Evolutionary conservation across 2,113 vertebrate genomes (phyloP).

Genomic region (Periophthalmus modestus): DNA sequence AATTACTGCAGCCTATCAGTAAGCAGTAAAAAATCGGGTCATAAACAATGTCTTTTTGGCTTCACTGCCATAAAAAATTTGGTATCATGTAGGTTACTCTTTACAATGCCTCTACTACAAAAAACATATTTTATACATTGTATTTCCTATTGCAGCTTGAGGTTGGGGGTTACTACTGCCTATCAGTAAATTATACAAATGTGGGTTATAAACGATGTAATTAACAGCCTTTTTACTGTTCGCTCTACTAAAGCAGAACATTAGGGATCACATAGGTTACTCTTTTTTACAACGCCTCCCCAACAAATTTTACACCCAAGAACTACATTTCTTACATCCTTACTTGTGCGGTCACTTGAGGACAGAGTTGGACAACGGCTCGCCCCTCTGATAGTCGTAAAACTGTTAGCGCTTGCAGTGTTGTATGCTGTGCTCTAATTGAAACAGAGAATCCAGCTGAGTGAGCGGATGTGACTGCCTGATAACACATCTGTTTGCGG

Average conservation of each 20-base stretch:
- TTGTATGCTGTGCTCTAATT: constrained; percentile 1
- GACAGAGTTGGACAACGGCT: background rate
- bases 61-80: background rate
- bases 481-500: constrained; percentile 27
- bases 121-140: no score
- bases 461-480: constrained; percentile 9
- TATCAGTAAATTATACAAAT: background rate
- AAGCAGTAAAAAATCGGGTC: background rate
- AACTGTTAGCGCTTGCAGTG: background rate
- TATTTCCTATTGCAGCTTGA: background rate
- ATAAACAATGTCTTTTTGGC: no score
- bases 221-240: no score
- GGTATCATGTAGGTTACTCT: background rate
- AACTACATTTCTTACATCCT: background rate
- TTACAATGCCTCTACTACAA: background rate
- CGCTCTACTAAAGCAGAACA: background rate
- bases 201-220: background rate
- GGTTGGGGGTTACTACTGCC: background rate
- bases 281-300: background rate
- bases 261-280: background rate
- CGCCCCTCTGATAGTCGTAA: background rate
- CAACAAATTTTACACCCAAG: background rate
- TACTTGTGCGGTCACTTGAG: background rate
- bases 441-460: constrained; percentile 28
- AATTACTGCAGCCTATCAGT: background rate